phyloP scores from a whole-genome alignment of 2,797 vertebrate genomes.

The Antrozous pallidus region DNA sequence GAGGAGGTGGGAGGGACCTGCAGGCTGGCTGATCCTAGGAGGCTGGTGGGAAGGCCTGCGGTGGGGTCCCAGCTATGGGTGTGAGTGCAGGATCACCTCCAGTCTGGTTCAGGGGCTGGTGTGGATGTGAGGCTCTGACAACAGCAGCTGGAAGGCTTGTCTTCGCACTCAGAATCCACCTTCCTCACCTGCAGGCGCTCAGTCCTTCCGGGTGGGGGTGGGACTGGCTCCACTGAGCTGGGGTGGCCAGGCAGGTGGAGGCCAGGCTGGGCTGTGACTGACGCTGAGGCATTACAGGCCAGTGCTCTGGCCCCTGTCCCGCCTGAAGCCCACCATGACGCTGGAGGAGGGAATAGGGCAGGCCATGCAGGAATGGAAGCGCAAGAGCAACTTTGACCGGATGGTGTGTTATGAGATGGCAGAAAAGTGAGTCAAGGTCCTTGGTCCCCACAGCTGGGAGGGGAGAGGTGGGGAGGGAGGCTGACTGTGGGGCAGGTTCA shows the following conservation, averaged over 20 bases:
- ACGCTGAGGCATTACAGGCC: conserved; percentile 44
- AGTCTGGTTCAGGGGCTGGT: too few species aligned
- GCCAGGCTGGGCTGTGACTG: not conserved
- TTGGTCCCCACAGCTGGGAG: not conserved
- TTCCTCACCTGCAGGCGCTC: not conserved
- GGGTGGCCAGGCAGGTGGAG: not conserved
- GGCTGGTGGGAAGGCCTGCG: too few species aligned
- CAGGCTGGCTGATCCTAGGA: too few species aligned
- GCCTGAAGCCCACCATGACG: conserved; percentile 42
- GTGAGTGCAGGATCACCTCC: too few species aligned
- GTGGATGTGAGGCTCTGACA: too few species aligned
- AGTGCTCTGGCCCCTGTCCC: conserved; percentile 62
- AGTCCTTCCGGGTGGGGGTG: not conserved
- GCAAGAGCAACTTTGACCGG: conserved; percentile 63
- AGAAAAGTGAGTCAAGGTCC: conserved; percentile 59
- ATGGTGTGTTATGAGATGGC: conserved; percentile 73
- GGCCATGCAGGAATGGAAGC: conserved; percentile 66
- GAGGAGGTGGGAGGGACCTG: too few species aligned
- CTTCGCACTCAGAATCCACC: not conserved
- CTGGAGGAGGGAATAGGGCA: conserved; percentile 53
- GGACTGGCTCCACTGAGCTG: not conserved
- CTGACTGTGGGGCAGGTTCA: too few species aligned
- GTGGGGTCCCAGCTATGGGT: too few species aligned
- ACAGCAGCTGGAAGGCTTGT: too few species aligned
- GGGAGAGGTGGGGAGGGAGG: too few species aligned